Evolutionary conservation across 2,797 vertebrate species (phyloP).

Genomic region (Sebastes diploproa): DNA sequence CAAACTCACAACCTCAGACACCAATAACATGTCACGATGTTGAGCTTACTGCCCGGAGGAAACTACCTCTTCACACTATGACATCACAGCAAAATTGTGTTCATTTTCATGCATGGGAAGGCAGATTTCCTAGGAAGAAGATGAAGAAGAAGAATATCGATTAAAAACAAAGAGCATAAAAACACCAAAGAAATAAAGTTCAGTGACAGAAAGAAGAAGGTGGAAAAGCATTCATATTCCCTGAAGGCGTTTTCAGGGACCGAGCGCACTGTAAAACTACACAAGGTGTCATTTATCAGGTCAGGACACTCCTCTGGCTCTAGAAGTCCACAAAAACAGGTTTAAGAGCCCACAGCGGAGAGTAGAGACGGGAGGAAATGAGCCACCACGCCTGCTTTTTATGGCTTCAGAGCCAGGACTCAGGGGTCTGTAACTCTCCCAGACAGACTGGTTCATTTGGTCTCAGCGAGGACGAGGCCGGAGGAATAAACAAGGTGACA

Average conservation of each 20-base stretch:
- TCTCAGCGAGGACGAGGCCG: background rate
- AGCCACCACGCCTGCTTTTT: background rate
- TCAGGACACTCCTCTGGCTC: conserved; percentile 11
- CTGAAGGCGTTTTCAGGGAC: background rate
- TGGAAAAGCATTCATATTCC: background rate
- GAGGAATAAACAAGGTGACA: conserved; percentile 17
- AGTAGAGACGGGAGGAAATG: conserved; percentile 20
- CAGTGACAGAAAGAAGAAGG: background rate
- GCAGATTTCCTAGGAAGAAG: no score
- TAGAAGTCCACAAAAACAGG: conserved; percentile 13
- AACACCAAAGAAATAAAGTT: background rate
- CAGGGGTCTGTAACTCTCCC: conserved; percentile 20
- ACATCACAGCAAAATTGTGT: no score
- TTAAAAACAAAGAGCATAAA: background rate
- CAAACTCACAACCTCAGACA: no score
- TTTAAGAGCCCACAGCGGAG: conserved; percentile 20
- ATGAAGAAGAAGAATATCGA: no score
- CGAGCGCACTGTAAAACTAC: background rate
- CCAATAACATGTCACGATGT: no score
- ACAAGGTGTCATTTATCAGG: conserved; percentile 29
- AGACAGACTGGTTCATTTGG: conserved; percentile 25
- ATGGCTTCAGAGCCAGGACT: conserved; percentile 2
- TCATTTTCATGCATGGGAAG: no score
- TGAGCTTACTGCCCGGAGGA: no score
- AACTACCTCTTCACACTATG: no score